Percentiles rank a stretch among this genome's conserved stretches.
Evolutionary conservation across 2,888 invertebrate genomes (phyloP).

Genomic region (Platycheirus rosarum): DNA sequence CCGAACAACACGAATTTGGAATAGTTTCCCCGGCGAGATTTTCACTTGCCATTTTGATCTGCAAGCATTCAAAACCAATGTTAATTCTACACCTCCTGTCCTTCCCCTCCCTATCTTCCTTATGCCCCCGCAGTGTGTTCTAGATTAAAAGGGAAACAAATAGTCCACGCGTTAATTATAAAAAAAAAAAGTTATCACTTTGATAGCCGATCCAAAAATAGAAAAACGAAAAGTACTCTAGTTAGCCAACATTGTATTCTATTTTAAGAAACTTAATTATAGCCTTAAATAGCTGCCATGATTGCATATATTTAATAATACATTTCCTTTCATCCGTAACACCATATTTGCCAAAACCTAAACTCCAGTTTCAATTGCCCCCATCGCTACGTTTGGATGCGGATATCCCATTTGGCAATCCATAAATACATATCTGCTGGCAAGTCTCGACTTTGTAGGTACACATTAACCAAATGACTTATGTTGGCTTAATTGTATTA

Average conservation of each 20-base stretch:
- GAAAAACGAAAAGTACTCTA: slow-evolving; percentile 4
- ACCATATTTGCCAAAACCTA: slow-evolving; percentile 8
- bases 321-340: not conserved
- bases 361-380: slow-evolving; percentile 27
- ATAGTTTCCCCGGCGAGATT: too few relatives aligned
- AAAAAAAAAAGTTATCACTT: slow-evolving; percentile 4
- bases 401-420: not conserved
- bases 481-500: slow-evolving; percentile 32
- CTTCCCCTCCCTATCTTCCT: too few relatives aligned
- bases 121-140: too few relatives aligned
- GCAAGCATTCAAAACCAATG: too few relatives aligned
- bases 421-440: not conserved
- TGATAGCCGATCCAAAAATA: not conserved
- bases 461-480: slow-evolving; percentile 25
- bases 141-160: too few relatives aligned
- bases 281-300: not conserved
- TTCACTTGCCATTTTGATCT: too few relatives aligned
- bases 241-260: slow-evolving; percentile 5
- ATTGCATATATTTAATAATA: not conserved
- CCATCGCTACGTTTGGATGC: not conserved
- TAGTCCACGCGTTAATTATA: too few relatives aligned
- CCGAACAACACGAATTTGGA: too few relatives aligned
- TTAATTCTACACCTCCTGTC: too few relatives aligned
- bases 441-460: not conserved
- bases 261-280: not conserved